Conservation (phyloP, 2,888 invertebrate species). For the Schrankia costaestrigalis region DNA sequence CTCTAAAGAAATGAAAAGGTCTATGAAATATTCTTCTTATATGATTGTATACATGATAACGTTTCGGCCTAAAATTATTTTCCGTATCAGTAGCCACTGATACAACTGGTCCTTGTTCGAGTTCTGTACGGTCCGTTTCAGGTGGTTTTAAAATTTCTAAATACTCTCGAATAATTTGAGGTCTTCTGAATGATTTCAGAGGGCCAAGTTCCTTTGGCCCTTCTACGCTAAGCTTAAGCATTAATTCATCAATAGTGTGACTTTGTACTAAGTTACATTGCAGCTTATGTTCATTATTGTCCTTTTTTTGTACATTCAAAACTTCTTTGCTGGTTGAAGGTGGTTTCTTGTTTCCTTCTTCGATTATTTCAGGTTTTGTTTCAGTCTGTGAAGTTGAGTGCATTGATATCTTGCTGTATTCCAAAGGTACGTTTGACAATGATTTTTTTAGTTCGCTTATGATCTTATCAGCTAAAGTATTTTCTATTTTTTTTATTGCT, state of each 20-base stretch:
- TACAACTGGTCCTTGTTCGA: constrained; percentile 32
- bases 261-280: constrained; percentile 58
- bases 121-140: constrained; percentile 13
- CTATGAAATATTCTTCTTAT: constrained; percentile 21
- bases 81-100: constrained; percentile 28
- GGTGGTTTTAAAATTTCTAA: constrained; percentile 41
- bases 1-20: constrained; percentile 43
- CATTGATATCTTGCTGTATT: neutral
- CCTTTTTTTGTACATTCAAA: constrained; percentile 8
- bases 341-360: constrained; percentile 9
- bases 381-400: neutral
- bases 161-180: constrained; percentile 37
- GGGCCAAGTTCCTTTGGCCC: constrained; percentile 21
- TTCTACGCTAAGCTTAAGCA: constrained; percentile 40
- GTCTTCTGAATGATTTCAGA: constrained; percentile 26
- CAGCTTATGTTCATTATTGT: constrained; percentile 24
- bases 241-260: constrained; percentile 50
- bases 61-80: constrained; percentile 8
- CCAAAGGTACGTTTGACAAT: no score
- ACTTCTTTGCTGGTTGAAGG: constrained; percentile 23
- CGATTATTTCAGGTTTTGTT: constrained; percentile 5
- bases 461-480: constrained; percentile 51
- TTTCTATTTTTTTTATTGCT: constrained; percentile 52
- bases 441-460: constrained; percentile 45
- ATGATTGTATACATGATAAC: constrained; percentile 3